phyloP scores from a whole-genome alignment of 2,888 invertebrate genomes.

The Allophyes oxyacanthae region DNA sequence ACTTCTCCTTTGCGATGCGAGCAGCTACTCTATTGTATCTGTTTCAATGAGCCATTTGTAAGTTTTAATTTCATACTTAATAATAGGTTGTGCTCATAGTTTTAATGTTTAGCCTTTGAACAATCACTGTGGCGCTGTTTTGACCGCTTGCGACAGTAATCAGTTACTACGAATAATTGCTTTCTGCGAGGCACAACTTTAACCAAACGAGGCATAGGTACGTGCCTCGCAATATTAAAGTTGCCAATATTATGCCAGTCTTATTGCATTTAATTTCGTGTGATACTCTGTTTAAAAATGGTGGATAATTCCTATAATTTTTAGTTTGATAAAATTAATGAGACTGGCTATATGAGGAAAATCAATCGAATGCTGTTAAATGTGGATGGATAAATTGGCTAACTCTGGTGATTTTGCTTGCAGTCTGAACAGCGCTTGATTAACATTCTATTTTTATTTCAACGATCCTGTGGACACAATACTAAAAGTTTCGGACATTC shows the following conservation, averaged over 20 bases:
- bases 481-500: conserved; percentile 10
- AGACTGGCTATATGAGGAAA: conserved; percentile 27
- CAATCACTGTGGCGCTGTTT: conserved; percentile 45
- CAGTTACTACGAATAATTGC: neutral
- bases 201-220: conserved; percentile 6
- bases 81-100: conserved; percentile 67
- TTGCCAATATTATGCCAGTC: conserved; percentile 16
- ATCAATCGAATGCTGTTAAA: conserved; percentile 21
- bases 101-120: conserved; percentile 54
- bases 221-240: conserved; percentile 4
- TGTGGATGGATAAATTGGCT: conserved; percentile 8
- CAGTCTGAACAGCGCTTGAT: conserved; percentile 41
- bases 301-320: conserved; percentile 45
- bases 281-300: conserved; percentile 44
- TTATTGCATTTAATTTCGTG: conserved; percentile 44
- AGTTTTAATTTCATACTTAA: conserved; percentile 59
- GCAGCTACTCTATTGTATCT: conserved; percentile 48
- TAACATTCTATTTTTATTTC: conserved; percentile 33
- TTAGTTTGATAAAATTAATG: conserved; percentile 34
- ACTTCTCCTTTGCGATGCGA: conserved; percentile 14
- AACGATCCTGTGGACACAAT: conserved; percentile 31
- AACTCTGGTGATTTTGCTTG: conserved; percentile 8
- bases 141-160: conserved; percentile 20
- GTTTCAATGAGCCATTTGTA: conserved; percentile 50
- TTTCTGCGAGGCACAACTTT: conserved; percentile 12